Evolutionary conservation across 2,888 invertebrate species (phyloP), one percentile per base, ranked within the genome.

Genomic region (Aethes cnicana): DNA sequence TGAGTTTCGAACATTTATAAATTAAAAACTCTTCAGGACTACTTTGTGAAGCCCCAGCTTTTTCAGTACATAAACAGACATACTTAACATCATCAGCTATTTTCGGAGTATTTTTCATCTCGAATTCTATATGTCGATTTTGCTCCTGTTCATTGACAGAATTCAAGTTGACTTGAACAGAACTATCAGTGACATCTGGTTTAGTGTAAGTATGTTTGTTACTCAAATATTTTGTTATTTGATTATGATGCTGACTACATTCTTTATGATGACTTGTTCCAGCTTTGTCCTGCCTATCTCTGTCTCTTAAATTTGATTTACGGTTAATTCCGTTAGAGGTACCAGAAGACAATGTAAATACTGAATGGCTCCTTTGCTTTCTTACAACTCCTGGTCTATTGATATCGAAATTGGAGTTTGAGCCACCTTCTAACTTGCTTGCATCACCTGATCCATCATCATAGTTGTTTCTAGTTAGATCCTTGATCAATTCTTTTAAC

Each of bases 361-460:
- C 88, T 4, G 88, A 87, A 61, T 89, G 88, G 57, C 77, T 86
- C 63, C 80, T 78, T 47, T 80, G 81, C 48, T 65, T 78, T 54
- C 64, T 74, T n/a, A 66, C 43, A 23, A 64, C 54, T 56, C 61
- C 56, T 35, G 62, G 56, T 56, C 54, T 67, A n/a, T 73, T 64
- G 14, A 65, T 47, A 43, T 77, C 59, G 7, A 61, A 55, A 57
- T 75, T 72, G 5, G 73, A 65, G 44, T 66, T 69, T 9, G 76
- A 74, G 14, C 77, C 76, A 11, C 80, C 79, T 68, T 84, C 83
- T 44, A 87, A 59, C 65, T 84, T 86, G 63, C 83, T 82, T n/a
- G 87, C 88, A 64, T 89, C 89, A 4, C 89, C 89, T 4, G 88
- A 88, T 11, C 88, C 87, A 63, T 87, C 83, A 47, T 83, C 78